Evolutionary conservation across 2,113 vertebrate genomes (phyloP).

Genomic region (Dolichotis patagonum): DNA sequence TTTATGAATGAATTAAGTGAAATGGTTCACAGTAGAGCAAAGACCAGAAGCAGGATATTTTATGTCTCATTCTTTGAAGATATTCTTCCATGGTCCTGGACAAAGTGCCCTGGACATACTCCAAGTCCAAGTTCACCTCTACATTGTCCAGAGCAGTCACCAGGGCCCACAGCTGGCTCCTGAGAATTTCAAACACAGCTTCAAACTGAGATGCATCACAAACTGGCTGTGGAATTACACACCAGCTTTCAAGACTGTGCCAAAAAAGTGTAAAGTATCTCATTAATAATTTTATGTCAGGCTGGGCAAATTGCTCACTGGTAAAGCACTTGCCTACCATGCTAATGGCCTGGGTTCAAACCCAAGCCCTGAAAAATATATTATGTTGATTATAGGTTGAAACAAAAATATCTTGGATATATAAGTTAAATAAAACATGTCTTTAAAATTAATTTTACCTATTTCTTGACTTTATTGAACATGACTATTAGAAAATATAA

Average conservation of each 20-base stretch:
- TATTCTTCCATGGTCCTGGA: background rate
- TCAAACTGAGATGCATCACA: background rate
- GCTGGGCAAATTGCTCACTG: background rate
- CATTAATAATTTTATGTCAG: constrained; percentile 1
- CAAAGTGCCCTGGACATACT: background rate
- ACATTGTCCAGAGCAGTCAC: background rate
- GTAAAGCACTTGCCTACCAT: background rate
- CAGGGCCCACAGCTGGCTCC: background rate
- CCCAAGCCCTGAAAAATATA: background rate
- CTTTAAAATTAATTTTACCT: constrained; percentile 39
- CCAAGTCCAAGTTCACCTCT: background rate
- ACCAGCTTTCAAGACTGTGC: background rate
- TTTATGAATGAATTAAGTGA: background rate
- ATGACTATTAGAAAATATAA: background rate
- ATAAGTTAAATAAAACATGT: constrained; percentile 8
- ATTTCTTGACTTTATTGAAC: constrained; percentile 3
- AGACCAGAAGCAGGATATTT: background rate
- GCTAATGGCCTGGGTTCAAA: background rate
- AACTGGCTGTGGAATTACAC: too few relatives aligned
- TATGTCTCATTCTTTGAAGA: background rate
- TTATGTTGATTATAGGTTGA: background rate
- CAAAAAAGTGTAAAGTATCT: background rate
- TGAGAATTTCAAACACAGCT: background rate
- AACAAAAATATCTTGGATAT: constrained; percentile 1
- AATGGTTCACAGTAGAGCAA: background rate